Percentiles rank a stretch among this genome's conserved stretches.
Evolutionary conservation across 2,797 vertebrate genomes (phyloP).

Genomic region (Enteromius unitaeniatus): DNA sequence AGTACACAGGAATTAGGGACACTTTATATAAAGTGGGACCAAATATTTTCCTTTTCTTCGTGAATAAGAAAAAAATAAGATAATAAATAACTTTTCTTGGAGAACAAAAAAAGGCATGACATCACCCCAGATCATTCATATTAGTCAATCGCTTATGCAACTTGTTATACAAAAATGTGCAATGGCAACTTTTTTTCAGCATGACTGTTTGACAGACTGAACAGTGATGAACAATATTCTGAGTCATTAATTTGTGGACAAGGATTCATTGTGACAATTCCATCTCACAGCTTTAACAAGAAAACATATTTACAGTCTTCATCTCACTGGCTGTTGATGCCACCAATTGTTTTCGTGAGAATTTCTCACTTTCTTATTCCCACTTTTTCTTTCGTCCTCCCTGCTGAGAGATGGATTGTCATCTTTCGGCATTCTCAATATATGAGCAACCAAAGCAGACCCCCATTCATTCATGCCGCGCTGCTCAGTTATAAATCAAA

Average conservation of each 20-base stretch:
- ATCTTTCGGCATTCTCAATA: constrained; percentile 21
- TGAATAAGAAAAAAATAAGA: not conserved
- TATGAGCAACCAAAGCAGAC: constrained; percentile 3
- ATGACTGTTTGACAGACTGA: not conserved
- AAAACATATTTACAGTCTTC: not conserved
- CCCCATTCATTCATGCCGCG: constrained; percentile 11
- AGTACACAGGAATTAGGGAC: no score
- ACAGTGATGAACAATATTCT: constrained; percentile 4
- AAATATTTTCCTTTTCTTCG: no score
- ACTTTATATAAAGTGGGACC: no score
- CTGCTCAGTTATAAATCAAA: constrained; percentile 31
- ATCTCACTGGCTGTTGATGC: constrained; percentile 8
- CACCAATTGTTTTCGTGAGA: not conserved
- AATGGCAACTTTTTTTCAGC: not conserved
- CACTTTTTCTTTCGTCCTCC: constrained; percentile 15
- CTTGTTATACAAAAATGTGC: not conserved
- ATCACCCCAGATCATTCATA: not conserved
- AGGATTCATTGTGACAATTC: not conserved
- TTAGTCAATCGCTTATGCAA: not conserved
- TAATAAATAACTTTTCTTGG: not conserved
- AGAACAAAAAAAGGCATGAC: not conserved
- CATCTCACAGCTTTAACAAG: not conserved
- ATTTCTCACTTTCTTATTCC: not conserved
- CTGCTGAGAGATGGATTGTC: constrained; percentile 29
- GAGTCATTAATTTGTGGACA: constrained; percentile 22